Conservation (phyloP, 2,888 invertebrate genomes). For the Hoplodrina ambigua region DNA sequence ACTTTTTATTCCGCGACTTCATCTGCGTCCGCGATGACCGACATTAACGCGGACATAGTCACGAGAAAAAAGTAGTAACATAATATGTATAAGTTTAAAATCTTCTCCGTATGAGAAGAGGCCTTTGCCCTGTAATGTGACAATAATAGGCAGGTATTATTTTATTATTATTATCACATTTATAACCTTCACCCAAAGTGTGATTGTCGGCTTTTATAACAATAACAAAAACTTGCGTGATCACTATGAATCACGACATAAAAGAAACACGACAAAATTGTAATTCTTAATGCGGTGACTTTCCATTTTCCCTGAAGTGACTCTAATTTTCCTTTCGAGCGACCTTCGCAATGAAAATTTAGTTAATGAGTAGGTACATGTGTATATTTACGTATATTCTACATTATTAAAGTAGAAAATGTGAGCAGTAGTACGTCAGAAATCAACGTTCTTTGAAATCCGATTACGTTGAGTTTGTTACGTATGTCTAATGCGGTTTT, state of each 20-base stretch:
- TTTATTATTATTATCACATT: constrained; percentile 13
- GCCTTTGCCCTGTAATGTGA: constrained; percentile 2
- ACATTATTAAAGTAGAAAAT: neutral
- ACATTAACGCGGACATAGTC: too few species aligned
- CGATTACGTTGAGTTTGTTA: too few species aligned
- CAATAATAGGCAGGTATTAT: too few species aligned
- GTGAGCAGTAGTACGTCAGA: neutral
- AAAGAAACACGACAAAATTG: neutral
- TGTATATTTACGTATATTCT: neutral
- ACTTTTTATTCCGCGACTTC: too few species aligned
- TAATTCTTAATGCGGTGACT: constrained; percentile 5
- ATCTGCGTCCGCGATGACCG: too few species aligned
- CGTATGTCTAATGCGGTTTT: too few species aligned
- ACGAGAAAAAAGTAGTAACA: too few species aligned
- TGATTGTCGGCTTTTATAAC: neutral
- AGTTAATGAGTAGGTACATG: neutral
- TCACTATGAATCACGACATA: constrained; percentile 14
- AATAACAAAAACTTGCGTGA: neutral
- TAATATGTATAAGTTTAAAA: too few species aligned
- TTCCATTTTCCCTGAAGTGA: neutral
- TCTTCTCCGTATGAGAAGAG: neutral
- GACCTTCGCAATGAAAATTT: neutral
- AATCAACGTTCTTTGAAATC: too few species aligned
- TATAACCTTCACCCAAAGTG: constrained; percentile 1
- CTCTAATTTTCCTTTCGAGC: constrained; percentile 3